Evolutionary conservation across 2,888 invertebrate genomes (phyloP).

Genomic region (Dryadula phaetusa): DNA sequence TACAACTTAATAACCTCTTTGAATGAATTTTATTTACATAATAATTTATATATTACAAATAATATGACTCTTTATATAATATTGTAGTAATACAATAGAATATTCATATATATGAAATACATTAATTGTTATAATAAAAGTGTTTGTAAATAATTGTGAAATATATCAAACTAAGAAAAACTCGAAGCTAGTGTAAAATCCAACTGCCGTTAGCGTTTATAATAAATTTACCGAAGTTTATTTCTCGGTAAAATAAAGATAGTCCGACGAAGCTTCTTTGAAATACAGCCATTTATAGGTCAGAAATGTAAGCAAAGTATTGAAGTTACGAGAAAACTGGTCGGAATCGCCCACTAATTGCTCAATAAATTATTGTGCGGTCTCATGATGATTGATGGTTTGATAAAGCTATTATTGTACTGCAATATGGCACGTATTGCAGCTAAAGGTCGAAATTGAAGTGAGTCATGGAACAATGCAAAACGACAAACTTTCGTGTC

Average conservation of each 20-base stretch:
- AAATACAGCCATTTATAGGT: conserved; percentile 32
- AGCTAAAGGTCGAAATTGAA: conserved; percentile 40
- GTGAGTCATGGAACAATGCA: conserved; percentile 55
- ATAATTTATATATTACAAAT: neutral
- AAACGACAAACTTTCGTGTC: conserved; percentile 54
- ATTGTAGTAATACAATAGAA: too few relatives aligned
- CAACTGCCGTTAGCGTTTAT: conserved; percentile 23
- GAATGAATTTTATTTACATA: neutral
- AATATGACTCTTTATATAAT: too few relatives aligned
- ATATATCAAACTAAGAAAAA: conserved; percentile 7
- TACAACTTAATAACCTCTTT: neutral
- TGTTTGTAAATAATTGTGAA: neutral
- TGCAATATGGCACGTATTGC: conserved; percentile 42
- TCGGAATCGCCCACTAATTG: conserved; percentile 40
- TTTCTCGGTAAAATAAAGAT: conserved; percentile 35
- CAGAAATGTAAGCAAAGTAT: conserved; percentile 31
- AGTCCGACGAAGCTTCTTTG: conserved; percentile 26
- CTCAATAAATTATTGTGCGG: conserved; percentile 40
- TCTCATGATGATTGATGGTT: conserved; percentile 45
- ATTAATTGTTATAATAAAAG: too few relatives aligned
- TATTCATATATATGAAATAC: too few relatives aligned
- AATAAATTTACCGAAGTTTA: conserved; percentile 21
- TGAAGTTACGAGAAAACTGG: conserved; percentile 39
- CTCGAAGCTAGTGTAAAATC: conserved; percentile 1
- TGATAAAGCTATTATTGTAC: conserved; percentile 47